Base-by-base conservation (phyloP, 37 sponge, comb jelly and placozoan species). In the Diacarnus erythraeanus region DNA sequence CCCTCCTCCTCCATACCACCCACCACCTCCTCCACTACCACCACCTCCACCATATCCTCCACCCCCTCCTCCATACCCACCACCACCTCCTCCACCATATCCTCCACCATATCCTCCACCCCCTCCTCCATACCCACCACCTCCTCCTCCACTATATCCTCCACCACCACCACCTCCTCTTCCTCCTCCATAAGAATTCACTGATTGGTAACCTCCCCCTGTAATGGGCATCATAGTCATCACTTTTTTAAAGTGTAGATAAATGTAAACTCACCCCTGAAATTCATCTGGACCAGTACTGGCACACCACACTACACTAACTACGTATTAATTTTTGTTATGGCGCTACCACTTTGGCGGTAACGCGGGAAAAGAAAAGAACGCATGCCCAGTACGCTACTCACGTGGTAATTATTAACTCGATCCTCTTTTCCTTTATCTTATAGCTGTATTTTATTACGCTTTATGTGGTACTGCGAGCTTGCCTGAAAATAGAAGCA, bases 171-270 rank as follows among this genome's bases (percentile, higher is more conserved):
- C 77, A 61, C n/a, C 1, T 23, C 77, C 78, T 3, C 78, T 68
- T 26, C 68, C 34, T 1, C 78, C 80, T 1, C 80, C 80, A 27
- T 72, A 69, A 6, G 80, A 57, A 35, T 80, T 70, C 23, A 80
- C 71, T n/a, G 80, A 80, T 59, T 80, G 80, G 34, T 80, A 80
- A 20, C 70, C 80, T 43, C 71, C 80, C 2, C 68, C 66, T 78
- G 43, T 23, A 57, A 51, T 78, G 78, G 40, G 78, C 78, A 78
- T 30, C 65, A 78, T 44, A 43, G 10, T 69, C 38, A 69, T 69
- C 10, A 12, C 38, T 34, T 42, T 9, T 9, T 51, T 9, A 73
- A 26, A 35, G 10, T 37, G 25, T 72, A 29, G 38, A 47, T 12
- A 58, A 8, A n/a, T 36, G 12, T 9, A 40, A 20, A 47, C 54